Conservation (phyloP, 1,140 invertebrate genomes). For the Bathynomus jamesi region DNA sequence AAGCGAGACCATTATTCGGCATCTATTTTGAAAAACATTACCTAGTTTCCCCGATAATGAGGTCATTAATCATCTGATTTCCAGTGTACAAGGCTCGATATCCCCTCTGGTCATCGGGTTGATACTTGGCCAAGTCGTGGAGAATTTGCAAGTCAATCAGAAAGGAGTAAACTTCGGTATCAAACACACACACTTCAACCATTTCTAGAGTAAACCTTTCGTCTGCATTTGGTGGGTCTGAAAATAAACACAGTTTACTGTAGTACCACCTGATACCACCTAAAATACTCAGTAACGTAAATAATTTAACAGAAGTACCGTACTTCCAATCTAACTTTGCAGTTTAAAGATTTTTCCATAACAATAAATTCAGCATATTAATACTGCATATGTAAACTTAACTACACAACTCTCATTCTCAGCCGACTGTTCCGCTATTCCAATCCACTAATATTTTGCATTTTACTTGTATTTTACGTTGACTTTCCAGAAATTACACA, state of each 20-base stretch:
- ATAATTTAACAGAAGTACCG: neutral
- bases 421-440: too few species aligned
- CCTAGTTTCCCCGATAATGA: neutral
- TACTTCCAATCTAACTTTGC: neutral
- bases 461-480: too few species aligned
- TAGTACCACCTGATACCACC: neutral
- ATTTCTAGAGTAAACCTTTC: neutral
- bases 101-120: neutral
- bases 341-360: too few species aligned
- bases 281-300: neutral
- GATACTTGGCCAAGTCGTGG: neutral
- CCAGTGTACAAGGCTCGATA: neutral
- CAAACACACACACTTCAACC: constrained; percentile 3
- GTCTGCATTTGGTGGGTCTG: constrained; percentile 3
- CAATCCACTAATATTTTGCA: too few species aligned
- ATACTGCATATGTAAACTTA: too few species aligned
- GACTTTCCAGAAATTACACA: too few species aligned
- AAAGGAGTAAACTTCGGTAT: neutral
- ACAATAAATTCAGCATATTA: too few species aligned
- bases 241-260: neutral
- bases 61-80: constrained; percentile 4
- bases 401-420: too few species aligned
- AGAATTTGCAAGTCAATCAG: neutral
- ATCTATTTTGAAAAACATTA: too few species aligned
- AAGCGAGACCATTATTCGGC: too few species aligned